Percentiles rank a stretch among this genome's conserved stretches.
Evolutionary conservation across 2,888 invertebrate species (phyloP).

Genomic region (Schizotus pectinicornis): DNA sequence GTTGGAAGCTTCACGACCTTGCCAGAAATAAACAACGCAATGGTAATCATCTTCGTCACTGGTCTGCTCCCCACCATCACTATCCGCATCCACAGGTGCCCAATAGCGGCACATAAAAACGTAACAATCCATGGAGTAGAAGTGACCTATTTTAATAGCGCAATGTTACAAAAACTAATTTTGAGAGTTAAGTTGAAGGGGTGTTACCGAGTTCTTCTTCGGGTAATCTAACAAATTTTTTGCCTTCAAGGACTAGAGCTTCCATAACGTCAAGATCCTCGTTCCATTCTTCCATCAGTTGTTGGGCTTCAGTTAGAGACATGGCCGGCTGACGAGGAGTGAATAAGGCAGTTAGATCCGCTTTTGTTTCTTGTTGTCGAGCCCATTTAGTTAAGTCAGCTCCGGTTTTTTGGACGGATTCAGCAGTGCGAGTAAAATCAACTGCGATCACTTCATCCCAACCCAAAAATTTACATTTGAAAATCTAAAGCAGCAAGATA

Average conservation of each 20-base stretch:
- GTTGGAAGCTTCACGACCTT: slow-evolving; percentile 94
- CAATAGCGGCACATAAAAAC: slow-evolving; percentile 87
- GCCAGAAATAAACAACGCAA: slow-evolving; percentile 99
- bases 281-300: slow-evolving; percentile 95
- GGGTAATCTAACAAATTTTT: slow-evolving; percentile 96
- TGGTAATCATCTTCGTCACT: slow-evolving; percentile 66
- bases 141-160: slow-evolving; percentile 65
- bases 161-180: neutral
- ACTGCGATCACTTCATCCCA: slow-evolving; percentile 99
- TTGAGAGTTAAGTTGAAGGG: neutral
- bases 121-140: slow-evolving; percentile 95
- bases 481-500: slow-evolving; percentile 66
- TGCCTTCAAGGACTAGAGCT: slow-evolving; percentile 94
- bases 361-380: slow-evolving; percentile 86
- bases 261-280: slow-evolving; percentile 98
- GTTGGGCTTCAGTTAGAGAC: slow-evolving; percentile 82
- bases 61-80: slow-evolving; percentile 9
- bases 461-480: slow-evolving; percentile 95
- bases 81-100: slow-evolving; percentile 60
- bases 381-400: slow-evolving; percentile 95
- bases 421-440: slow-evolving; percentile 97
- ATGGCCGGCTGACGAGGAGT: slow-evolving; percentile 92
- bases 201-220: slow-evolving; percentile 84
- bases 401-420: slow-evolving; percentile 94
- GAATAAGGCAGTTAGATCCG: slow-evolving; percentile 94